Base-by-base conservation (phyloP, 1,140 invertebrate genomes). In the Drosophila ironensis region DNA sequence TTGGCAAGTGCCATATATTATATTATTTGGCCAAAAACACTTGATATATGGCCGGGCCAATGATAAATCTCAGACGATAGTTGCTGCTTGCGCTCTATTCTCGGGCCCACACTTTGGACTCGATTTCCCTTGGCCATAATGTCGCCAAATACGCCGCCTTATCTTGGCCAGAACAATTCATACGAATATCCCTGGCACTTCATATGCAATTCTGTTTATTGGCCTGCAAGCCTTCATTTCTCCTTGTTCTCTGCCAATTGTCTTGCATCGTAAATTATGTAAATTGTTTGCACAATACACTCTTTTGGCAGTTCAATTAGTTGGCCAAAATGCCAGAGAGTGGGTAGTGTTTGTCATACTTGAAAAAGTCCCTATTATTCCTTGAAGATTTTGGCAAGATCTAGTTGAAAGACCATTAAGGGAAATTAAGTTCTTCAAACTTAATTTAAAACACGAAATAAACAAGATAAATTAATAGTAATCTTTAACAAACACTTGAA, bases 1-100 rank as follows among this genome's bases (percentile, higher is more conserved):
- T 71, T 69, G 80, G 52, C 77, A 82, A 76, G 52, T 72, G 56
- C 77, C 77, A 82, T 82, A 82, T 84, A 69, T 82, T 82, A 82
- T 82, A 44, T 70, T 60, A 69, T 69, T 81, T 75, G 77, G 68
- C 78, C 75, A 75, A 60, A 46, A 57, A 54, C 77, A 84, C 77
- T 82, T 82, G 78, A 82, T 82, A 82, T 82, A 82, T 78, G 73
- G 27, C 33, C 54, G 5, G 14, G 47, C 44, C 41, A 42, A 86
- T 86, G 80, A 86, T 86, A 86, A 72, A 84, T 84, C 78, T 77
- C 40, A 57, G 46, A 54, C 54, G 30, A 84, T 78, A 78, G 72
- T 76, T 73, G 50, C 59, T 66, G 76, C 70, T 73, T 42, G 30
- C 59, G 61, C 68, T 84, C 53, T 73, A 52, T 41, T 33, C 59